phyloP scores from a whole-genome alignment of 2,888 invertebrate genomes.

The Alsophila aescularia region DNA sequence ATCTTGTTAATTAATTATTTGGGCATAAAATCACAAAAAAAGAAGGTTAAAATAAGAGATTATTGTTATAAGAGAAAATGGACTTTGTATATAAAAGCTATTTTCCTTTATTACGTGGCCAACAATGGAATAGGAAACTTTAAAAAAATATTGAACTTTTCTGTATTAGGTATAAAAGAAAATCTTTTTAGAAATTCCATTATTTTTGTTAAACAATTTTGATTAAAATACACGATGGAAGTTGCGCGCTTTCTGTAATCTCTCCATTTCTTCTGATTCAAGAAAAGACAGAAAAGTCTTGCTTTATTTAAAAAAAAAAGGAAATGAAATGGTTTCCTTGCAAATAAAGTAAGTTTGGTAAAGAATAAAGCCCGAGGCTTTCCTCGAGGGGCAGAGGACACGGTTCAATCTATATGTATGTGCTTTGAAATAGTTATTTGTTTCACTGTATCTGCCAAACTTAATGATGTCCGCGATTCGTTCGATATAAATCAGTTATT shows the following conservation, averaged over 20 bases:
- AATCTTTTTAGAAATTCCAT: background rate
- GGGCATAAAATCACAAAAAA: conserved; percentile 1
- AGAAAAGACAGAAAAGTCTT: conserved; percentile 16
- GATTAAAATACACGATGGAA: conserved; percentile 17
- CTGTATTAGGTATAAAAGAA: background rate
- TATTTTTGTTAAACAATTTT: conserved; percentile 10
- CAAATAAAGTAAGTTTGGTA: conserved; percentile 60
- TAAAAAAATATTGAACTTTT: background rate
- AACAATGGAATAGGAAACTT: background rate
- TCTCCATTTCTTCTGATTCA: conserved; percentile 35
- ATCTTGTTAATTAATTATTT: background rate
- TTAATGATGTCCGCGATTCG: conserved; percentile 41
- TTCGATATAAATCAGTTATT: conserved; percentile 15
- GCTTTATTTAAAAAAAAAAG: conserved; percentile 47
- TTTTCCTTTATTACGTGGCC: conserved; percentile 5
- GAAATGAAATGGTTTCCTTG: conserved; percentile 26
- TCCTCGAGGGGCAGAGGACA: conserved; percentile 44
- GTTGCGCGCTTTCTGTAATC: conserved; percentile 36
- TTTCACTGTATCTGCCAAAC: conserved; percentile 44
- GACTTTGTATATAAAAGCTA: background rate
- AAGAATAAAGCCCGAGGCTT: conserved; percentile 60
- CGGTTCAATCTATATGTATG: conserved; percentile 63
- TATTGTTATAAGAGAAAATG: conserved; percentile 4
- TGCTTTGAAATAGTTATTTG: conserved; percentile 54
- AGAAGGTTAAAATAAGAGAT: background rate